Evolutionary conservation across 2,113 vertebrate species (phyloP), one percentile per base, ranked within the genome.

Genomic region (Mesembrinibis cayennensis): DNA sequence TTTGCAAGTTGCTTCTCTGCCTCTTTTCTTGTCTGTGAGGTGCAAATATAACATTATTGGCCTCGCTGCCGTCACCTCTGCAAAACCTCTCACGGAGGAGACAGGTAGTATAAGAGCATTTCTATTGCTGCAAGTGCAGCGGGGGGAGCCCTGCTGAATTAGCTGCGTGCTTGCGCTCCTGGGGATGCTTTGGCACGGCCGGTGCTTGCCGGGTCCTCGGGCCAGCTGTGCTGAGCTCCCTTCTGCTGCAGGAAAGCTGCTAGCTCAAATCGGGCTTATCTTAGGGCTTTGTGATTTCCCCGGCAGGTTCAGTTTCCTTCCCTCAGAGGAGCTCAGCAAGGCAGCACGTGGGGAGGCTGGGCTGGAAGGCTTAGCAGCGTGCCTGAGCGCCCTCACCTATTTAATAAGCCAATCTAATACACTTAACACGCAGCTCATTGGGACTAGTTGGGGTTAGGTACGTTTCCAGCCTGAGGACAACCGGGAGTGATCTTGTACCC

Each of bases 171-270:
- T 69, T 50, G 21, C 22, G 42, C 6, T 83, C 32, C 74, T 40
- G 18, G 49, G 27, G n/a, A 11, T 0, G 1, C 19, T 67, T 47
- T 18, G 32, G 47, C 62, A 12, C 0, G 3, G 58, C 13, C 3
- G 6, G 34, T 32, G 40, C 32, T 45, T 38, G 36, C 47, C 0
- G 2, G 16, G 25, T 61, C 50, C 81, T 34, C 10, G 14, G 27
- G 12, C 45, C 21, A 49, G 44, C 29, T 42, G 32, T 32, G 18
- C 62, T 56, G 23, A 71, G 30, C 62, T 89, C 20, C 11, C 56
- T 93, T 62, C 42, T 71, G n/a, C 80, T 70, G 55, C 22, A 12
- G 21, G 45, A 49, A 89, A 63, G 38, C 23, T 8, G 9, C 17
- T 49, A 10, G 17, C 17, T 72, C 47, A 20, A 53, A 53, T 9